These are phyloP conservation scores for Tetraodon nigroviridis DNA, from an alignment of 2,113 vertebrate genomes.

Conservation along the genomic window DNA sequence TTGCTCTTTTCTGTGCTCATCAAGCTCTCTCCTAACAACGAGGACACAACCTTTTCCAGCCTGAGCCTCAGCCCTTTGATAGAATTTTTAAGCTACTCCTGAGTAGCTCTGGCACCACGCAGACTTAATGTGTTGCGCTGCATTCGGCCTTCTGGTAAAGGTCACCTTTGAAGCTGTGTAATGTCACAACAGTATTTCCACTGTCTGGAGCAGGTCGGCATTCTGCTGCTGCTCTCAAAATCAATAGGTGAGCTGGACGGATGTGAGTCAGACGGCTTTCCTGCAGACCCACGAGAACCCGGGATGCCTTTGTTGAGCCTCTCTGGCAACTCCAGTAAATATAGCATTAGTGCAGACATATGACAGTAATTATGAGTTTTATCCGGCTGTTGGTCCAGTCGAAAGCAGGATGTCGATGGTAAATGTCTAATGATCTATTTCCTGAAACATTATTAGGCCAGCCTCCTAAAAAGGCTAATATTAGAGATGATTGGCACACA, in stretches of 20 bases:
- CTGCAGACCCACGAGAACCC: constrained; percentile 16
- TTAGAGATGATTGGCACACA: constrained; percentile 28
- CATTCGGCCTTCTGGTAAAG: constrained; percentile 25
- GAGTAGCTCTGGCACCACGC: background rate
- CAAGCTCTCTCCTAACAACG: background rate
- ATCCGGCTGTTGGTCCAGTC: constrained; percentile 53
- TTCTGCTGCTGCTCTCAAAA: constrained; percentile 43
- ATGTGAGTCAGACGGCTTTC: constrained; percentile 43
- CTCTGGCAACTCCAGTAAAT: constrained; percentile 40
- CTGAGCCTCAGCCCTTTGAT: too few species aligned
- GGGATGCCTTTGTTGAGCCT: constrained; percentile 14
- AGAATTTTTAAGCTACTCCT: too few species aligned
- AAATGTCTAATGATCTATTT: constrained; percentile 60
- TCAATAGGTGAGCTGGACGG: constrained; percentile 48
- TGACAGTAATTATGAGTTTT: constrained; percentile 65
- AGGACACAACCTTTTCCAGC: background rate
- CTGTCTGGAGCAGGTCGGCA: constrained; percentile 22
- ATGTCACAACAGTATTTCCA: constrained; percentile 41
- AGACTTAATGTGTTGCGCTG: background rate
- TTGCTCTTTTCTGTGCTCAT: too few species aligned
- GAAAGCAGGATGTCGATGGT: constrained; percentile 54
- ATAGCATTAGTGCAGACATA: constrained; percentile 56
- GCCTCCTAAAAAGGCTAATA: constrained; percentile 38
- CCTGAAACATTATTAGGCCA: constrained; percentile 55
- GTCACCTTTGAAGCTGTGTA: constrained; percentile 38